Percentiles rank a stretch among this genome's conserved stretches.
Conservation (phyloP, 2,113 vertebrate species). For the Porphyrio hochstetteri region DNA sequence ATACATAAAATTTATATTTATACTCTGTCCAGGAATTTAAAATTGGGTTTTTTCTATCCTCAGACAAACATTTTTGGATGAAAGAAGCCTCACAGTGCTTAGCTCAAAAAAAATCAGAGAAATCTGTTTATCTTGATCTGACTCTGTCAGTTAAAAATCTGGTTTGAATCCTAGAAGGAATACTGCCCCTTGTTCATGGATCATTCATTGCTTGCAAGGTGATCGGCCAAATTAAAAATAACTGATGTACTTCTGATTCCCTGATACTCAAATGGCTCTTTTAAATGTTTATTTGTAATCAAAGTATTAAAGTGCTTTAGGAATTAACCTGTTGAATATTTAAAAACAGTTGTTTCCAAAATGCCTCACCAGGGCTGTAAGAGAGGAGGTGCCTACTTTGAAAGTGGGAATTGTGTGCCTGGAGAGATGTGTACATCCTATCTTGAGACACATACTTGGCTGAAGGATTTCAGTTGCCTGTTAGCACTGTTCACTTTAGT, state of each 20-base stretch:
- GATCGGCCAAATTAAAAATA: not conserved
- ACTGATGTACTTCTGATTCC: not conserved
- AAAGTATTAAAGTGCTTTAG: not conserved
- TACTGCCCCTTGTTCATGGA: not conserved
- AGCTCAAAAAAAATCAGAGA: not conserved
- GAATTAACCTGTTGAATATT: not conserved
- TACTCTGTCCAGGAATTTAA: not conserved
- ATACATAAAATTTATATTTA: not conserved
- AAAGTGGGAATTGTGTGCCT: not conserved
- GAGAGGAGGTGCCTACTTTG: not conserved
- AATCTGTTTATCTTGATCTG: not conserved
- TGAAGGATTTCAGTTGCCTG: not conserved
- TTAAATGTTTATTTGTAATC: not conserved
- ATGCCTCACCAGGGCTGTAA: not conserved
- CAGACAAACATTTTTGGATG: not conserved
- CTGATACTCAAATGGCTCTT: not conserved
- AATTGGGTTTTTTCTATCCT: not conserved
- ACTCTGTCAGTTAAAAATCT: not conserved
- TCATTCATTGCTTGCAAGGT: not conserved
- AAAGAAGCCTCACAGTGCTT: not conserved
- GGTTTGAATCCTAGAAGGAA: not conserved
- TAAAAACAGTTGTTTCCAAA: not conserved
- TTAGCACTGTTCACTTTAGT: not conserved
- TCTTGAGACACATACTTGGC: not conserved
- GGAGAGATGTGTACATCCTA: rapidly evolving